These are phyloP conservation scores for Dendrocincla tyrannina DNA, from an alignment of 2,797 vertebrate species.

Conservation along the genomic window DNA sequence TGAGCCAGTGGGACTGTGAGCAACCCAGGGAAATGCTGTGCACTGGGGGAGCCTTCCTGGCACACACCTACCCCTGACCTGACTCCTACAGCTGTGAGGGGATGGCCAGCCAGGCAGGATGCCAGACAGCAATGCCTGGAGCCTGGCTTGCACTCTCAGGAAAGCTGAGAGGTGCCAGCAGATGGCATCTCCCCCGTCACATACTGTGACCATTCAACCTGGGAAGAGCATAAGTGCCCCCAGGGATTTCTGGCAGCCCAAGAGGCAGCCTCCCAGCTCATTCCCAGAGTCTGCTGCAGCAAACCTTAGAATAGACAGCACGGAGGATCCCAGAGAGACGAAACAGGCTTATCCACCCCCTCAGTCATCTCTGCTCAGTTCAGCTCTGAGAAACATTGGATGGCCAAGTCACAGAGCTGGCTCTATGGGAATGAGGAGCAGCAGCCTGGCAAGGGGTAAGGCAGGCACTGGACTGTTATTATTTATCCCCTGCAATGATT, in stretches of 20 bases:
- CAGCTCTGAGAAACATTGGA: neutral
- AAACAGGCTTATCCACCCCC: neutral
- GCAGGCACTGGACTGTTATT: neutral
- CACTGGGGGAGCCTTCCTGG: neutral
- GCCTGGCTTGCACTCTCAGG: neutral
- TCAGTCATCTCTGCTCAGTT: neutral
- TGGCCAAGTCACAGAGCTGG: neutral
- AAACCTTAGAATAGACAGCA: conserved; percentile 55
- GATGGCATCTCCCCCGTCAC: neutral
- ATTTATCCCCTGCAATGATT: neutral
- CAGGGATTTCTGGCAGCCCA: neutral
- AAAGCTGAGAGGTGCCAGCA: neutral
- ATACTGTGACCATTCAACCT: neutral
- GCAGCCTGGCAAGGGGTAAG: neutral
- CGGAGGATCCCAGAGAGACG: neutral
- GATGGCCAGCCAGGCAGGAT: neutral
- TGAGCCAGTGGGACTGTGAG: neutral
- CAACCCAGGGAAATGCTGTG: fast-evolving
- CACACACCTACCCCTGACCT: neutral
- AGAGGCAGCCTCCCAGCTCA: neutral
- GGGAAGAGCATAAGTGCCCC: neutral
- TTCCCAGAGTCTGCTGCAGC: conserved; percentile 45
- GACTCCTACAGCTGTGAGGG: neutral
- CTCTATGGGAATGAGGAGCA: neutral
- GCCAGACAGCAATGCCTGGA: neutral